Conservation (phyloP, 1,140 invertebrate genomes). For the Calosoma granatense region DNA sequence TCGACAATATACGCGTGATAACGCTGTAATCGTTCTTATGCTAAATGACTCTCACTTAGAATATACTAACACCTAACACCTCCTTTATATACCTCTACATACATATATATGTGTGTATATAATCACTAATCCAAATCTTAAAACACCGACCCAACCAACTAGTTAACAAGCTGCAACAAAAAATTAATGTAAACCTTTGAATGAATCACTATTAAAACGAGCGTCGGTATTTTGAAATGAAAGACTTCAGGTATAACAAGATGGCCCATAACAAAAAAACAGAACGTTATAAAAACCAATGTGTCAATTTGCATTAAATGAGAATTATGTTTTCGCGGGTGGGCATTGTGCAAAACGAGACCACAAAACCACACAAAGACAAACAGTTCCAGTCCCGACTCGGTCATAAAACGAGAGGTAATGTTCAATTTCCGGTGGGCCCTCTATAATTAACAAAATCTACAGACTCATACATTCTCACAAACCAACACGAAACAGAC, state of each 20-base stretch:
- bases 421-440: slow-evolving; percentile 1
- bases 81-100: no score
- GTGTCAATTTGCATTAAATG: not conserved
- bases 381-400: not conserved
- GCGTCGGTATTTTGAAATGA: not conserved
- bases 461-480: not conserved
- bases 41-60: not conserved
- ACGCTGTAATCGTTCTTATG: not conserved
- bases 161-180: no score
- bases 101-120: no score
- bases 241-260: not conserved
- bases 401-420: not conserved
- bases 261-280: not conserved
- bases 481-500: no score
- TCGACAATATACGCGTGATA: not conserved
- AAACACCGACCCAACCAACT: no score
- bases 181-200: no score
- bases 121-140: no score
- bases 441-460: not conserved
- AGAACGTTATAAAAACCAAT: not conserved
- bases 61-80: no score
- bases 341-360: not conserved
- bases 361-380: slow-evolving; percentile 7
- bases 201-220: not conserved
- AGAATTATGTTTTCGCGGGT: not conserved